A percentile compares a stretch with the other conserved stretches of the same genome.
phyloP scores from a whole-genome alignment of 2,113 vertebrate species.

The Nerophis ophidion region DNA sequence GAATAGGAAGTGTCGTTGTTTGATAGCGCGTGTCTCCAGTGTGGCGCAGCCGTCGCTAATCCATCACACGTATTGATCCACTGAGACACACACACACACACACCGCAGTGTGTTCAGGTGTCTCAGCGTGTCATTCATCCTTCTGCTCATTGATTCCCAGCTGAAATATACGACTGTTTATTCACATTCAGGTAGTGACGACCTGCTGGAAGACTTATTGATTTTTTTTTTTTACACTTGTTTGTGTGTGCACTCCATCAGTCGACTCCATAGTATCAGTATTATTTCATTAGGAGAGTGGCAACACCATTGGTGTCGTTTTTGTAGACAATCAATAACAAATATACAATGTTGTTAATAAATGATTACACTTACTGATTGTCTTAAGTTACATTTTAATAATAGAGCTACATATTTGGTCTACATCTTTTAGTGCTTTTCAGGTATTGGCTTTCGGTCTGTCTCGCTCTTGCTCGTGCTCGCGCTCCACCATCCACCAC shows the following conservation, averaged over 20 bases:
- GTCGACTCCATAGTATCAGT: too few relatives aligned
- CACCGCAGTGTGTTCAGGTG: slow-evolving; percentile 30
- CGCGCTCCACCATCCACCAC: too few relatives aligned
- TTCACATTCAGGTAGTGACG: slow-evolving; percentile 61
- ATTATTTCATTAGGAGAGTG: background rate
- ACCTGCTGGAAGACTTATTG: slow-evolving; percentile 58
- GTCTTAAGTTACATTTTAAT: too few relatives aligned
- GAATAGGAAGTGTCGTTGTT: slow-evolving; percentile 48
- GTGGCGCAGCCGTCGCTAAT: slow-evolving; percentile 53
- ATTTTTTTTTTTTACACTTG: slow-evolving; percentile 32
- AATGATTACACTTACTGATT: too few relatives aligned
- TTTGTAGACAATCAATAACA: too few relatives aligned
- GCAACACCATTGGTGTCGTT: too few relatives aligned
- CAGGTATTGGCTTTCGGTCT: too few relatives aligned
- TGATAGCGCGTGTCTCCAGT: slow-evolving; percentile 47
- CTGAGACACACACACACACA: slow-evolving; percentile 28
- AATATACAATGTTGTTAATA: too few relatives aligned
- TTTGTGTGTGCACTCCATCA: slow-evolving; percentile 5
- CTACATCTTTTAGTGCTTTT: too few relatives aligned
- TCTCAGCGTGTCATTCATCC: slow-evolving; percentile 58
- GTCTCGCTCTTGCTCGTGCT: too few relatives aligned
- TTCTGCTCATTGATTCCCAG: slow-evolving; percentile 59
- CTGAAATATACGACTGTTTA: slow-evolving; percentile 66
- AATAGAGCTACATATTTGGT: too few relatives aligned
- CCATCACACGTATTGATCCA: slow-evolving; percentile 65